A percentile compares a stretch with the other conserved stretches of the same genome.
These are phyloP conservation scores for Condylostylus longicornis DNA, from an alignment of 1,140 invertebrate species.

Conservation along the genomic window DNA sequence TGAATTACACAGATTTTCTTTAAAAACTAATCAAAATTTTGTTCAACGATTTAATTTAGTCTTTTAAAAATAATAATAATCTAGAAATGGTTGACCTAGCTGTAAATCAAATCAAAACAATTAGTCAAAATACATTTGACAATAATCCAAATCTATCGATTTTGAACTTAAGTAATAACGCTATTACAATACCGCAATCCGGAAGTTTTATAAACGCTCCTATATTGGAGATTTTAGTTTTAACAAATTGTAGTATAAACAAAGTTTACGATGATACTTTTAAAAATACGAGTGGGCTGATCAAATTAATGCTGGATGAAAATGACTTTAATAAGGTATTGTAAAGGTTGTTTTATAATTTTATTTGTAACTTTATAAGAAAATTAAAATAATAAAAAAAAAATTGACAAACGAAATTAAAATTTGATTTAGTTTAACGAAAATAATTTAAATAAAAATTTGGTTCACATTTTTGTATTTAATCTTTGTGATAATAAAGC, in stretches of 20 bases:
- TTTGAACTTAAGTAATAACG: conserved; percentile 37
- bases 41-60: conserved; percentile 11
- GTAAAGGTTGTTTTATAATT: background rate
- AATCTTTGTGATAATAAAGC: background rate
- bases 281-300: conserved; percentile 33
- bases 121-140: conserved; percentile 35
- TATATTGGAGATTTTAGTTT: conserved; percentile 17
- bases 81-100: conserved; percentile 31
- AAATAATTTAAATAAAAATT: background rate
- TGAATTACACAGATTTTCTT: conserved; percentile 1
- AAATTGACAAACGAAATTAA: too few relatives aligned
- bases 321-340: conserved; percentile 29
- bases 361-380: too few relatives aligned
- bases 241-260: conserved; percentile 26
- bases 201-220: conserved; percentile 25
- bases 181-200: conserved; percentile 29
- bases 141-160: conserved; percentile 31
- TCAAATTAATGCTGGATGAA: conserved; percentile 31
- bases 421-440: too few relatives aligned
- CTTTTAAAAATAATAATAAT: conserved; percentile 12
- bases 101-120: conserved; percentile 36
- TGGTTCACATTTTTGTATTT: conserved; percentile 4
- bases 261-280: conserved; percentile 28
- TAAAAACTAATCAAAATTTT: background rate
- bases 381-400: too few relatives aligned